These are phyloP conservation scores for Deilephila porcellus DNA, from an alignment of 2,888 invertebrate genomes.

Conservation along the genomic window DNA sequence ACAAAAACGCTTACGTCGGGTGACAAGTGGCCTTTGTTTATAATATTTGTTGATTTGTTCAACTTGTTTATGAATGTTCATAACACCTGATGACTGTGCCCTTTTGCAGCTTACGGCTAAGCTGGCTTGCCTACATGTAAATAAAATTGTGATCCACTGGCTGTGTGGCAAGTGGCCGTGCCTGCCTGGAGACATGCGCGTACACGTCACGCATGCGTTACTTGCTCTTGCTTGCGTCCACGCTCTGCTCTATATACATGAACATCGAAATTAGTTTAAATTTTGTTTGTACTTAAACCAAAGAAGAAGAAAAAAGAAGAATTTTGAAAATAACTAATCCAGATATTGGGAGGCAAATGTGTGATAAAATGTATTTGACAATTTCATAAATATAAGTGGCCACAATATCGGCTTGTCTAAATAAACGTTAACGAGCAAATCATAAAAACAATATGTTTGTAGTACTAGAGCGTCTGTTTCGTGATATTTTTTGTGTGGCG, in stretches of 20 bases:
- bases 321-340: too few relatives aligned
- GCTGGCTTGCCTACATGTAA: constrained; percentile 42
- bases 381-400: constrained; percentile 22
- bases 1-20: constrained; percentile 81
- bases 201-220: neutral
- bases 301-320: too few relatives aligned
- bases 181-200: neutral
- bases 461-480: constrained; percentile 4
- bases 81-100: constrained; percentile 74
- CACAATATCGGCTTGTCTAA: constrained; percentile 13
- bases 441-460: constrained; percentile 29
- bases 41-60: constrained; percentile 81
- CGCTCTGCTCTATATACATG: neutral
- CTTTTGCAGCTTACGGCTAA: constrained; percentile 54
- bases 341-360: neutral
- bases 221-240: neutral
- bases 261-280: neutral
- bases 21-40: constrained; percentile 83
- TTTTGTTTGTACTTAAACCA: neutral
- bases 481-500: constrained; percentile 12
- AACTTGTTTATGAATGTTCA: constrained; percentile 73
- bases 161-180: constrained; percentile 26
- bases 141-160: constrained; percentile 42
- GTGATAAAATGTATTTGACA: neutral
- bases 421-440: constrained; percentile 27